phyloP scores from a whole-genome alignment of 2,113 vertebrate species.

The Myocastor coypus region DNA sequence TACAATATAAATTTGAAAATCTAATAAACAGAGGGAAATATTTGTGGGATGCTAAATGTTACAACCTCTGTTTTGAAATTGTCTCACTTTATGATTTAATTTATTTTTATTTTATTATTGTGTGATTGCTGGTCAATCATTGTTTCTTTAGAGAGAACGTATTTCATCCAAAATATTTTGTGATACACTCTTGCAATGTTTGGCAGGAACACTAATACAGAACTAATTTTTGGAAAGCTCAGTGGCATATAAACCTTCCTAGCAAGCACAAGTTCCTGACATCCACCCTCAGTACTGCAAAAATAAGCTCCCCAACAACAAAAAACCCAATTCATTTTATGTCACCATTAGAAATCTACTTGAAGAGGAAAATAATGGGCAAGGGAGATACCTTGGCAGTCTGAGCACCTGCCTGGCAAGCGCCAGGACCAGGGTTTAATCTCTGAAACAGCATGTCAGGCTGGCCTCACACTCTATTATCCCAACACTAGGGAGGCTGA shows the following conservation, averaged over 20 bases:
- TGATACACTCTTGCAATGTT: background rate
- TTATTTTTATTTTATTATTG: background rate
- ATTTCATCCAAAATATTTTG: background rate
- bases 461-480: too few species aligned
- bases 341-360: background rate
- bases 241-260: too few species aligned
- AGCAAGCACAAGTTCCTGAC: too few species aligned
- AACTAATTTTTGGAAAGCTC: background rate
- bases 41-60: background rate
- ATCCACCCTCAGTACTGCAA: too few species aligned
- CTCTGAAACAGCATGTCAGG: too few species aligned
- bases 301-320: too few species aligned
- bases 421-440: too few species aligned
- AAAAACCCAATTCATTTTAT: background rate
- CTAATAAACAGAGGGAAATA: background rate
- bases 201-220: background rate
- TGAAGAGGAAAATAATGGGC: background rate
- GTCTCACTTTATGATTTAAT: background rate
- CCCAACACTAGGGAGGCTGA: too few species aligned
- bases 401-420: too few species aligned
- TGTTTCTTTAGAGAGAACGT: background rate
- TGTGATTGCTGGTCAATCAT: background rate
- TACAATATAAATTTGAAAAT: background rate
- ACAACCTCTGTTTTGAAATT: background rate
- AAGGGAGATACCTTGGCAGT: too few species aligned